A percentile compares a stretch with the other conserved stretches of the same genome.
These are phyloP conservation scores for Galbula dea DNA, from an alignment of 2,113 vertebrate species.

Conservation along the genomic window DNA sequence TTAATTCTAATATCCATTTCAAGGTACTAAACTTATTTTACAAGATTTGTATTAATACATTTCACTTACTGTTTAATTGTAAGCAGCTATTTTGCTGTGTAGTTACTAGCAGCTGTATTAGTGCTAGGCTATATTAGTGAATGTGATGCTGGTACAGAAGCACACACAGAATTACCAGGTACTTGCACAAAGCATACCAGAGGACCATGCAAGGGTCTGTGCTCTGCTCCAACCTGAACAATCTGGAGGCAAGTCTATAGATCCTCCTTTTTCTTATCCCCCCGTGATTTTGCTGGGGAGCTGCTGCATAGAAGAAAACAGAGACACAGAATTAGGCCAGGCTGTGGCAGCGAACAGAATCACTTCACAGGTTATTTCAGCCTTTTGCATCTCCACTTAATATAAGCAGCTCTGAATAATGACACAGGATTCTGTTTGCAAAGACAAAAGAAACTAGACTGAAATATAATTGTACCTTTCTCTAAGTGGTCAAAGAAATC, in stretches of 20 bases:
- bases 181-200: not conserved
- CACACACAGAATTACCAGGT: not conserved
- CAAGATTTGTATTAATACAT: not conserved
- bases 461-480: not conserved
- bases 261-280: not conserved
- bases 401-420: not conserved
- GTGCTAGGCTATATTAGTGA: not conserved
- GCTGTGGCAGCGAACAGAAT: not conserved
- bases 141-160: not conserved
- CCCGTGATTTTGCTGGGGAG: not conserved
- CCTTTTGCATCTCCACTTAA: not conserved
- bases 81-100: not conserved
- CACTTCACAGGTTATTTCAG: not conserved
- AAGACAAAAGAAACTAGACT: not conserved
- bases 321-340: not conserved
- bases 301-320: not conserved
- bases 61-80: not conserved
- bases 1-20: conserved; percentile 7
- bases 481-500: not conserved
- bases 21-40: not conserved
- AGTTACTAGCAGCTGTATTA: not conserved
- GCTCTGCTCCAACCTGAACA: not conserved
- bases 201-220: not conserved
- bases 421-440: not conserved
- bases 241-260: not conserved